Evolutionary conservation across 2,888 invertebrate species (phyloP), one percentile per base, ranked within the genome.

Genomic region (Drosophila pseudotalamancana): DNA sequence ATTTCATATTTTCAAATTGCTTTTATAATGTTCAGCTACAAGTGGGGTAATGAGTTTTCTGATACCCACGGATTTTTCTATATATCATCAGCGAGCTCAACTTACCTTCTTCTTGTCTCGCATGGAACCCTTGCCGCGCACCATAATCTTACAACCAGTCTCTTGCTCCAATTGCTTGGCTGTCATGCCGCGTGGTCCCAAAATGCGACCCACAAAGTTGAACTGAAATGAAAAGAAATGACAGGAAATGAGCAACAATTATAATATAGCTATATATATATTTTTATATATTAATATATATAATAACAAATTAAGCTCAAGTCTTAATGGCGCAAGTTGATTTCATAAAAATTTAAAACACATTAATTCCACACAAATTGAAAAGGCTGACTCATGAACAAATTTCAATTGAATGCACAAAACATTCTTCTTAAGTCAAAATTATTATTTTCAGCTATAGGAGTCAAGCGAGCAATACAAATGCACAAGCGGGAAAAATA

Each of bases 101-200:
- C 93, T 93, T 94, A 99, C 99, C 97, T 99, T 99, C 93, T 98
- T 98, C 94, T 99, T 99, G 92, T 99, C 99, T 92, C 99, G 94
- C 99, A 99, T 99, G 65, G 99, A 99, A 74, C 99, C 99, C 93
- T 98, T 98, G 91, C 99, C 99, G 93, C 99, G 95, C 90, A 99
- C 99, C 99, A 99, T 99, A 90, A 99, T 99, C 95, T 99, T 99
- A 93, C 99, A 99, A 87, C 99, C 99, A 88, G 99, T 99, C 94
- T 99, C 99, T 93, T 99, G 98, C 93, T 99, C 99, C 92, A 99
- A 93, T 94, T 99, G 99, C 93, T 99, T 99, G 53, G 99, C 99
- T 79, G 99, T 99, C 99, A 99, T 99, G 85, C 99, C 99, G 88
- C 99, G 95, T 77, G 99, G 99, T 51, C 99, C 99, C 90, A 99